Conservation (phyloP, 1,140 invertebrate genomes). For the Arctopsyche grandis region DNA sequence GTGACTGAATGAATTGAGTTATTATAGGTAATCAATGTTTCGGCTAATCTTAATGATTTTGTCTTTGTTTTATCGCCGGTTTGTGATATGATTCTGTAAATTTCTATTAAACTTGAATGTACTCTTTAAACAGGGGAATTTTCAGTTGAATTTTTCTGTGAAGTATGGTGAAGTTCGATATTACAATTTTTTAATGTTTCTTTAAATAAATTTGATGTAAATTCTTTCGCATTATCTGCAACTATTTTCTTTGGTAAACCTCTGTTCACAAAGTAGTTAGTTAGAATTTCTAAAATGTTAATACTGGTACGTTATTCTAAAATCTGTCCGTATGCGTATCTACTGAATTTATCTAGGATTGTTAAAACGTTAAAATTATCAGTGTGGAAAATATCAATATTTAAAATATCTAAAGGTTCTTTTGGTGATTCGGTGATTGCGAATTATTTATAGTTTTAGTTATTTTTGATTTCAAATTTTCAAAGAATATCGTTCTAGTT, state of each 20-base stretch:
- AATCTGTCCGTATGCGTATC: background rate
- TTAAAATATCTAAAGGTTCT: too few relatives aligned
- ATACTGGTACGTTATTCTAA: background rate
- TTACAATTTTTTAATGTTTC: background rate
- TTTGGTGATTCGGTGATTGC: too few relatives aligned
- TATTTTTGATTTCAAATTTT: background rate
- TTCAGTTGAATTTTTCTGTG: background rate
- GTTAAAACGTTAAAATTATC: background rate
- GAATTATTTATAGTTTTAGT: background rate
- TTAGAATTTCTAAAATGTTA: background rate
- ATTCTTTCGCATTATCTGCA: constrained; percentile 5
- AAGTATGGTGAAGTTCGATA: background rate
- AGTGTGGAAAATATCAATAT: background rate
- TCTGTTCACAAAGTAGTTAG: background rate
- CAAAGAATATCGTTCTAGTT: background rate
- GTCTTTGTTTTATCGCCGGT: background rate
- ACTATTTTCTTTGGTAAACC: background rate
- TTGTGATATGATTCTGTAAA: constrained; percentile 7
- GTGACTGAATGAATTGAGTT: constrained; percentile 6
- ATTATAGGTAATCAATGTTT: background rate
- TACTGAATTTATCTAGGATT: constrained; percentile 16
- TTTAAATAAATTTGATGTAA: constrained; percentile 3
- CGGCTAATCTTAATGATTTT: background rate
- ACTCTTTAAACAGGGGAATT: background rate
- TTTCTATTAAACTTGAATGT: constrained; percentile 11